A percentile compares a stretch with the other conserved stretches of the same genome.
These are phyloP conservation scores for Amphiprion percula DNA, from an alignment of 2,113 vertebrate species.

Conservation along the genomic window DNA sequence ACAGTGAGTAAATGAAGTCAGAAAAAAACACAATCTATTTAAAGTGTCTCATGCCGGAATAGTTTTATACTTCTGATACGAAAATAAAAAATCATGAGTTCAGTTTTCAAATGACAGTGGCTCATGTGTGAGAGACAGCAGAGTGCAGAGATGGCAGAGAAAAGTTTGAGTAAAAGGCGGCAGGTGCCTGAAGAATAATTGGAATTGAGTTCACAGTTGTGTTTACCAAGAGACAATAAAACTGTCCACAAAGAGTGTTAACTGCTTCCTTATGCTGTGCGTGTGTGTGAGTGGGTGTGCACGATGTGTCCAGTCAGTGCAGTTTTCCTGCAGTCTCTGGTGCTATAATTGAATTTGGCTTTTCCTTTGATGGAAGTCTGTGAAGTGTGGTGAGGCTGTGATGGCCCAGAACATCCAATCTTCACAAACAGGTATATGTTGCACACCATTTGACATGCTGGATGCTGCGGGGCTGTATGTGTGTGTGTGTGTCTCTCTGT, in stretches of 20 bases:
- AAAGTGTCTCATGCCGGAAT: neutral
- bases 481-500: constrained; percentile 10
- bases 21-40: neutral
- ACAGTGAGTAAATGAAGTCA: neutral
- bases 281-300: constrained; percentile 19
- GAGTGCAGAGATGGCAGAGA: neutral
- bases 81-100: neutral
- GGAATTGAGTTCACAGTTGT: constrained; percentile 43
- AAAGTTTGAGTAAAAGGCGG: constrained; percentile 22
- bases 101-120: constrained; percentile 1
- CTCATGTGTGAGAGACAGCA: neutral
- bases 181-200: constrained; percentile 54
- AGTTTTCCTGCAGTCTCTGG: constrained; percentile 35
- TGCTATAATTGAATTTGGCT: constrained; percentile 77
- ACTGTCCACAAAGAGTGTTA: constrained; percentile 16
- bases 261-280: constrained; percentile 10
- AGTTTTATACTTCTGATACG: neutral
- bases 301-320: constrained; percentile 14
- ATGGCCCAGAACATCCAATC: constrained; percentile 77
- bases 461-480: neutral
- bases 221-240: constrained; percentile 36
- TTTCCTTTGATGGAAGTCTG: constrained; percentile 78
- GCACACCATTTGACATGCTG: constrained; percentile 30
- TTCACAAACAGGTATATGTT: constrained; percentile 46
- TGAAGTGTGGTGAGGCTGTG: constrained; percentile 75